Conservation (phyloP, 1,140 invertebrate genomes). For the Zaprionus gabonicus region DNA sequence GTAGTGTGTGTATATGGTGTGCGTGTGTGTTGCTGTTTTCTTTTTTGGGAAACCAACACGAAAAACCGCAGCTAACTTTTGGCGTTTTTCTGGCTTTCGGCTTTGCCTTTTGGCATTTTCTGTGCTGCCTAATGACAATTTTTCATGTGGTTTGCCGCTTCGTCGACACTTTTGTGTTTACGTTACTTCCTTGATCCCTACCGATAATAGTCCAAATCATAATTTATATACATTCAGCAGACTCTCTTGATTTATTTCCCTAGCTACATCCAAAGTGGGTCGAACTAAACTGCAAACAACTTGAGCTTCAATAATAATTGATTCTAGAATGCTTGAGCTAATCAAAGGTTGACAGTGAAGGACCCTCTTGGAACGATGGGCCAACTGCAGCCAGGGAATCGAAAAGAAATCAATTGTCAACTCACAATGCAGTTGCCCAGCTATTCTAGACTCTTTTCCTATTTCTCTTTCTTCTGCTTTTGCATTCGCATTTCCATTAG, state of each 20-base stretch:
- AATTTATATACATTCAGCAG: constrained; percentile 63
- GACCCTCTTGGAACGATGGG: background rate
- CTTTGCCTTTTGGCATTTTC: constrained; percentile 9
- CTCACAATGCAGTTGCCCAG: background rate
- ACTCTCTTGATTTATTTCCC: background rate
- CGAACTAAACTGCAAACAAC: background rate
- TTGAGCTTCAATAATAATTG: background rate
- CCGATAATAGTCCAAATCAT: constrained; percentile 75
- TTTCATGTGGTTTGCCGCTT: constrained; percentile 63
- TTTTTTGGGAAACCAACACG: constrained; percentile 43
- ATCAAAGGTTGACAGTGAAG: background rate
- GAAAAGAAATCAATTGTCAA: constrained; percentile 3
- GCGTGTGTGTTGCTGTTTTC: constrained; percentile 22
- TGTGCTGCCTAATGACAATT: constrained; percentile 72
- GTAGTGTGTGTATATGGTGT: constrained; percentile 9
- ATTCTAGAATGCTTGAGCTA: background rate
- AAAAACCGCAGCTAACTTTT: constrained; percentile 63
- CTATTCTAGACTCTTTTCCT: background rate
- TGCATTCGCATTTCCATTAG: constrained; percentile 16
- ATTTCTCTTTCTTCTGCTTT: constrained; percentile 6
- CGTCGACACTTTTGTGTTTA: constrained; percentile 34
- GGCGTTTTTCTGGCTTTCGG: constrained; percentile 37
- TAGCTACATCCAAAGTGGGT: background rate
- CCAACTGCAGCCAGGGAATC: background rate
- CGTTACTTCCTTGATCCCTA: constrained; percentile 43